Evolutionary conservation across 2,797 vertebrate species (phyloP).

Genomic region (Phoxinus dragarum): DNA sequence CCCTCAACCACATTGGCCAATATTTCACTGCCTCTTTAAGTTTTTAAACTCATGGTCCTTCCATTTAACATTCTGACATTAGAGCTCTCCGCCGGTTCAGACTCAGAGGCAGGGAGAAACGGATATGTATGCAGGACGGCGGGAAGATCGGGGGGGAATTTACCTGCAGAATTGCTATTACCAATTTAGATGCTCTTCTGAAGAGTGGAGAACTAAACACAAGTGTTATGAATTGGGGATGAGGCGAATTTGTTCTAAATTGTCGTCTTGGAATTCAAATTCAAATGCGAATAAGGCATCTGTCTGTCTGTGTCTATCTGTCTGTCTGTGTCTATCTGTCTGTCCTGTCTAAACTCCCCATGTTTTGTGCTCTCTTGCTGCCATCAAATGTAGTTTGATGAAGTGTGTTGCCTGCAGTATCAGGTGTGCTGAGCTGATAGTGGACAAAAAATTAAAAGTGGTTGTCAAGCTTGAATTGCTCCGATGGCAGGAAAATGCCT

Average conservation of each 20-base stretch:
- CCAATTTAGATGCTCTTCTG: constrained; percentile 74
- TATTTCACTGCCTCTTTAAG: constrained; percentile 97
- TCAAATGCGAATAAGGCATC: constrained; percentile 63
- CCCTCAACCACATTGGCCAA: constrained; percentile 94
- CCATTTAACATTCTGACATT: constrained; percentile 87
- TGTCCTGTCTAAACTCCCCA: no score
- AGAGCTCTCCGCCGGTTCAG: constrained; percentile 48
- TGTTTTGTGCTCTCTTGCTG: not conserved
- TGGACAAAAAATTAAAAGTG: not conserved
- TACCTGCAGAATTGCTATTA: constrained; percentile 72
- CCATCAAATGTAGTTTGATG: not conserved
- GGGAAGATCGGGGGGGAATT: constrained; percentile 60
- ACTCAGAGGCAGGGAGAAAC: constrained; percentile 38
- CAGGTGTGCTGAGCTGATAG: not conserved
- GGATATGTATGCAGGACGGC: constrained; percentile 66
- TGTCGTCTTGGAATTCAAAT: constrained; percentile 53
- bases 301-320: not conserved
- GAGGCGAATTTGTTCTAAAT: constrained; percentile 67
- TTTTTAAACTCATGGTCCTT: constrained; percentile 88
- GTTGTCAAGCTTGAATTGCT: not conserved
- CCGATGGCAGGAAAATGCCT: not conserved
- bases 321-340: not conserved
- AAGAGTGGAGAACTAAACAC: constrained; percentile 41
- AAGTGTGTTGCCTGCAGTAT: not conserved
- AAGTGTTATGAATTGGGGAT: constrained; percentile 71